Percentiles rank a stretch among this genome's conserved stretches.
Conservation (phyloP, 2,888 invertebrate genomes). For the Baronia brevicornis region DNA sequence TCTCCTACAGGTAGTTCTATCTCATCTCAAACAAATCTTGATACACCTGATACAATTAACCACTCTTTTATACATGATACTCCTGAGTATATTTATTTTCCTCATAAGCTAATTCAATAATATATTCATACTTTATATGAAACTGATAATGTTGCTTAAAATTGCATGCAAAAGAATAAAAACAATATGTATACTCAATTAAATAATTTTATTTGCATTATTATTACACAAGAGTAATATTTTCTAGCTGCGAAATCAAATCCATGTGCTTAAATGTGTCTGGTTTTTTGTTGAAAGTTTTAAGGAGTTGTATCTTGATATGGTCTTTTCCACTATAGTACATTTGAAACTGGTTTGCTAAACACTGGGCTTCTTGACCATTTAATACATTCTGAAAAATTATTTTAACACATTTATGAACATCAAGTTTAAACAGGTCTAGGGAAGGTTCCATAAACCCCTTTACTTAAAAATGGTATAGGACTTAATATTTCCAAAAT, state of each 20-base stretch:
- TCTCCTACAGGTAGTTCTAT: constrained; percentile 1
- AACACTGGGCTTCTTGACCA: constrained; percentile 87
- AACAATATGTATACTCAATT: neutral
- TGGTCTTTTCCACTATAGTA: constrained; percentile 84
- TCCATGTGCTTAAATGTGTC: constrained; percentile 89
- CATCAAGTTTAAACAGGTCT: no score
- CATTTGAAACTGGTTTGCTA: constrained; percentile 89
- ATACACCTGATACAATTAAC: constrained; percentile 11
- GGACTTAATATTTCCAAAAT: no score
- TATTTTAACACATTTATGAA: constrained; percentile 7
- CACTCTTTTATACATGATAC: constrained; percentile 28
- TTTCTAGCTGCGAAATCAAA: constrained; percentile 84
- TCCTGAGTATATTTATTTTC: constrained; percentile 53
- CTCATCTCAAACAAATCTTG: constrained; percentile 2
- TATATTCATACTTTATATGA: neutral
- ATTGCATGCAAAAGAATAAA: constrained; percentile 1
- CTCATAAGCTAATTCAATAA: constrained; percentile 48
- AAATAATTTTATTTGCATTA: constrained; percentile 3
- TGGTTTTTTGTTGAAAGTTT: constrained; percentile 81
- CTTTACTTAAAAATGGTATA: no score
- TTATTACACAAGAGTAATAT: constrained; percentile 54
- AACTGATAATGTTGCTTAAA: no score
- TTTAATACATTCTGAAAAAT: constrained; percentile 77
- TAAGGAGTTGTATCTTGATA: constrained; percentile 77
- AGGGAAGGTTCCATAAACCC: no score